These are phyloP conservation scores for Pao palembangensis DNA, from an alignment of 2,113 vertebrate genomes.

Conservation along the genomic window DNA sequence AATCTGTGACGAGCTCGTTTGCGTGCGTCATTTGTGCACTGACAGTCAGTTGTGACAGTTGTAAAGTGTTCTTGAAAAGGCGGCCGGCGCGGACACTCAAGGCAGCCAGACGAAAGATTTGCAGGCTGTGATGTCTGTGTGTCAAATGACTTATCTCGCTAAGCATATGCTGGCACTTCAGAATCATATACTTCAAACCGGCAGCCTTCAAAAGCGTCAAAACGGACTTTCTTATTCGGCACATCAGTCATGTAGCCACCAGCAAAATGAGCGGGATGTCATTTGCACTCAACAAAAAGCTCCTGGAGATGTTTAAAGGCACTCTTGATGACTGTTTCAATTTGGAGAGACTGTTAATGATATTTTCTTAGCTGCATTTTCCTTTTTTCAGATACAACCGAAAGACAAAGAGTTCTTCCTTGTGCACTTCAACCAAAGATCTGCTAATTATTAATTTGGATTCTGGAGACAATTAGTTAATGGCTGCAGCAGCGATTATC, in stretches of 20 bases:
- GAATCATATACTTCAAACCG: constrained; percentile 74
- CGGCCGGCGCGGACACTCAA: constrained; percentile 59
- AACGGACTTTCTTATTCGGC: constrained; percentile 60
- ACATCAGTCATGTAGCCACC: constrained; percentile 74
- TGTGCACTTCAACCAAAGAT: constrained; percentile 57
- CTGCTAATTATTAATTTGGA: constrained; percentile 59
- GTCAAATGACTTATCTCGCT: constrained; percentile 77
- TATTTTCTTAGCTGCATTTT: constrained; percentile 50
- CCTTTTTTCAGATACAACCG: constrained; percentile 40
- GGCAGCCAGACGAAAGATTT: constrained; percentile 70
- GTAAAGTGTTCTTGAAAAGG: constrained; percentile 73
- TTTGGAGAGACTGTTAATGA: constrained; percentile 72
- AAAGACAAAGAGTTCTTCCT: constrained; percentile 56
- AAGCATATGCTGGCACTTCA: constrained; percentile 76
- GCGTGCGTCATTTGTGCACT: constrained; percentile 50
- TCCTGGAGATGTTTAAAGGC: constrained; percentile 68
- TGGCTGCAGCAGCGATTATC: constrained; percentile 42
- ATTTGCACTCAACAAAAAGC: constrained; percentile 71
- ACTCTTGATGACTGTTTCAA: constrained; percentile 72
- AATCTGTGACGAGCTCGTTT: constrained; percentile 60
- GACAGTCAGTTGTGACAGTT: constrained; percentile 73
- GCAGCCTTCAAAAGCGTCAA: constrained; percentile 68
- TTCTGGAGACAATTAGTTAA: constrained; percentile 59
- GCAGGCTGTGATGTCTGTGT: constrained; percentile 72
- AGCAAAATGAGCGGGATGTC: constrained; percentile 75